Base-by-base conservation (phyloP, 1,140 invertebrate genomes). In the Cydia amplana region DNA sequence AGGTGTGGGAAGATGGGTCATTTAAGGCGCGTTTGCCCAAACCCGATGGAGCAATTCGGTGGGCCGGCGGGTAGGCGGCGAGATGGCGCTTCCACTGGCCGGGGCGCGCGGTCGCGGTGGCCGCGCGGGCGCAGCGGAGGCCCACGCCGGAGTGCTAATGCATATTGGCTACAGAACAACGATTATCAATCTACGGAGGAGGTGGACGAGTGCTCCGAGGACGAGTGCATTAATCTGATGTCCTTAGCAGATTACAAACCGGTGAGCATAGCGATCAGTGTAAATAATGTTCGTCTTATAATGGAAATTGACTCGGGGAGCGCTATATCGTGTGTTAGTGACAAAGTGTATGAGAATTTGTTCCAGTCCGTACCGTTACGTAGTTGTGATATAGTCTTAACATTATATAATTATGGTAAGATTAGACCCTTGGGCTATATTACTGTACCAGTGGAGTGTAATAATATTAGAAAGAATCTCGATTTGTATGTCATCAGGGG, bases 261-360 rank as follows among this genome's bases (percentile, higher is more conserved):
- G 25, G 73, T 74, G 14, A 74, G 73, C 55, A 25, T 74, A 32
- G 12, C 49, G 12, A n/a, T 74, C 16, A 9, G 28, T 28, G 49
- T 74, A 20, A 46, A 55, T 63, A 40, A 36, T 6, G 23, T 14
- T 5, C 6, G 5, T 6, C 6, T 74, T 14, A 60, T 28, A 14
- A 74, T 74, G 73, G 73, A 63, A 36, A 74, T 74, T 28, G 73
- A 74, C 25, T 55, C 46, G 18, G 73, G 73, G 7, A 55, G 46
- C 12, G 73, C 73, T 4, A 25, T 55, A 10, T 74, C 73, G 7
- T 74, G 73, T 60, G 51, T 74, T 16, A 74, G 73, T 74, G 28
- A 23, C 12, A 7, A 63, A 18, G 10, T 36, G 12, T 74, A 74
- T 60, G 25, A 74, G 14, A 18, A 63, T 28, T 32, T 14, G 4